Evolutionary conservation across 2,888 invertebrate genomes (phyloP).

Genomic region (Odiellus spinosus): DNA sequence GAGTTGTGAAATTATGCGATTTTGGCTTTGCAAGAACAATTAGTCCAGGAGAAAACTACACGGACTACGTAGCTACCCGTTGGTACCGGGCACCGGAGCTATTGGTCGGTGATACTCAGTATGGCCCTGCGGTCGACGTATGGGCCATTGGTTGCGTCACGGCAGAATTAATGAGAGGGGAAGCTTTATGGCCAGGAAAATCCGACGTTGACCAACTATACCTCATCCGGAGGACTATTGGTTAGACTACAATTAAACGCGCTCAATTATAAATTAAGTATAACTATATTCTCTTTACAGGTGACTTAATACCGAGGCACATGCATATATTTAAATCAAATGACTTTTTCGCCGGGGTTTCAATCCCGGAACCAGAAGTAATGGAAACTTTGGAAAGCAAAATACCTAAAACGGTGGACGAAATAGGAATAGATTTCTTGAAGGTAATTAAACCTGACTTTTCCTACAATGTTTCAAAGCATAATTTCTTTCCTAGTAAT

Average conservation of each 20-base stretch:
- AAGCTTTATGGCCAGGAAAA: constrained; percentile 95
- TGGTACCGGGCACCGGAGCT: constrained; percentile 98
- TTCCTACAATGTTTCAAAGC: neutral
- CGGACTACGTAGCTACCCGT: constrained; percentile 96
- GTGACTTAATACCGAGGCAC: constrained; percentile 82
- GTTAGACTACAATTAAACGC: no score
- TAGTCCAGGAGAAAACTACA: constrained; percentile 88
- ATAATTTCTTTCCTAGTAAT: constrained; percentile 14
- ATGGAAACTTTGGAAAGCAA: constrained; percentile 69
- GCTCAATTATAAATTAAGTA: no score
- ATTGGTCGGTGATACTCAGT: constrained; percentile 79
- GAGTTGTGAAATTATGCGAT: constrained; percentile 92
- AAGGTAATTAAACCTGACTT: constrained; percentile 40
- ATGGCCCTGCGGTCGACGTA: constrained; percentile 61
- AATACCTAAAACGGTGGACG: constrained; percentile 54
- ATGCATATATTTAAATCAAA: constrained; percentile 91
- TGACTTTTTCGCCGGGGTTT: constrained; percentile 83
- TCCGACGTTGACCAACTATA: constrained; percentile 97
- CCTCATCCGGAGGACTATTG: constrained; percentile 82
- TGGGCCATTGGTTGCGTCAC: constrained; percentile 76
- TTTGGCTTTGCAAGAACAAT: constrained; percentile 97
- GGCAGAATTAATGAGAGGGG: constrained; percentile 70
- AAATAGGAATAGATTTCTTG: constrained; percentile 62
- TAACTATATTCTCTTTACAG: no score
- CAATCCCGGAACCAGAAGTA: constrained; percentile 74